Percentiles rank a stretch among this genome's conserved stretches.
phyloP scores from a whole-genome alignment of 2,113 vertebrate species.

The Mastomys natalensis region DNA sequence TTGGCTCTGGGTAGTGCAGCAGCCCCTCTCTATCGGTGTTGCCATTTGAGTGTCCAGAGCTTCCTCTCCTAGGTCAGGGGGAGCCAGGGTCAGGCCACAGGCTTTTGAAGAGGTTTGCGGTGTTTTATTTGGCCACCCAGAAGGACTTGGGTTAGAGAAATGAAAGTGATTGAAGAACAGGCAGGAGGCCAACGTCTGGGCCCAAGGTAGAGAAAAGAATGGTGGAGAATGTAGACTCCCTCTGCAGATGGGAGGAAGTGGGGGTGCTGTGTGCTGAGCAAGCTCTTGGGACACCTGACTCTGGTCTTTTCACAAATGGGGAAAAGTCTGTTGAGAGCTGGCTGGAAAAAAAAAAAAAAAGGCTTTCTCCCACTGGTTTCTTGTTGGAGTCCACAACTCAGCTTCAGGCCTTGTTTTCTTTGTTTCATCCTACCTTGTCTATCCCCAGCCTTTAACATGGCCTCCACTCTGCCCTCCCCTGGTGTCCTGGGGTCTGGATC shows the following conservation, averaged over 20 bases:
- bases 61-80: neutral
- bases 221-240: neutral
- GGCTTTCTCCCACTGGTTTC: neutral
- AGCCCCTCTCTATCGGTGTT: neutral
- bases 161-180: neutral
- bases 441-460: neutral
- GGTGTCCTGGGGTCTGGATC: neutral
- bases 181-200: neutral
- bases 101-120: neutral
- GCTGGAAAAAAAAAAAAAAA: neutral
- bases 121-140: neutral
- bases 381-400: neutral
- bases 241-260: accelerated
- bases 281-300: neutral
- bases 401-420: neutral
- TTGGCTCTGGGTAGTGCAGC: neutral
- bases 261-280: no score
- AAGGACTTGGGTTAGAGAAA: neutral
- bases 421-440: neutral
- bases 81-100: neutral
- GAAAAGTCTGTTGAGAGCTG: neutral
- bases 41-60: neutral
- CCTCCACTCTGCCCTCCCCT: neutral
- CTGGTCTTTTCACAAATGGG: neutral
- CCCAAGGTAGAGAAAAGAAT: neutral